Conservation (phyloP, 2,797 vertebrate species). For the Sciurus vulgaris region DNA sequence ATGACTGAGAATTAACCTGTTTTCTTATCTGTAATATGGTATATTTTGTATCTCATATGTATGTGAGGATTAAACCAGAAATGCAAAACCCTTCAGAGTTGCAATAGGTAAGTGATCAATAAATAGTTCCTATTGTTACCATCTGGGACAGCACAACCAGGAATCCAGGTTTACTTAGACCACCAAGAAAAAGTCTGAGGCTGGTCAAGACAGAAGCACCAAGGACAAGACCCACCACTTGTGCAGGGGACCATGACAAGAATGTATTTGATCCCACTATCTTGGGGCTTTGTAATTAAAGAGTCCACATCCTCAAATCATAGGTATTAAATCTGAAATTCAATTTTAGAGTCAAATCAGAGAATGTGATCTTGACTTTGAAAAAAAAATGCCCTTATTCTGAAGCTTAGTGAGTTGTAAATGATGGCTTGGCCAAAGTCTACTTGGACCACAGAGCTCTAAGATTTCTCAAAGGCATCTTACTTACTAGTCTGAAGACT, state of each 20-base stretch:
- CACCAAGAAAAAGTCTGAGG: not conserved
- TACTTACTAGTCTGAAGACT: slow-evolving; percentile 94
- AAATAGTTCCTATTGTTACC: slow-evolving; percentile 36
- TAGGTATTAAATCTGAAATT: slow-evolving; percentile 92
- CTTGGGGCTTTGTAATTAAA: slow-evolving; percentile 92
- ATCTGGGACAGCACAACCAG: not conserved
- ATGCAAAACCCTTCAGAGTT: not conserved
- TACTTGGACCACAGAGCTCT: slow-evolving; percentile 92
- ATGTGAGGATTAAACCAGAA: slow-evolving; percentile 27
- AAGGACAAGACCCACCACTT: slow-evolving; percentile 90
- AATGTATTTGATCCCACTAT: slow-evolving; percentile 92
- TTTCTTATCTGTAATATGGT: slow-evolving; percentile 15
- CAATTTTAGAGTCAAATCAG: slow-evolving; percentile 93
- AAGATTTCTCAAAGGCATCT: slow-evolving; percentile 93
- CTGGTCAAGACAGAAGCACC: not conserved
- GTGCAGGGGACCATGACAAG: slow-evolving; percentile 89
- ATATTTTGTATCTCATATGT: not conserved
- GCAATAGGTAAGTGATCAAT: not conserved
- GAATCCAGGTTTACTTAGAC: not conserved
- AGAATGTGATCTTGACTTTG: slow-evolving; percentile 94
- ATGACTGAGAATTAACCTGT: slow-evolving; percentile 18
- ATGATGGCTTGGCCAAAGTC: slow-evolving; percentile 93
- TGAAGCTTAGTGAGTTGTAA: slow-evolving; percentile 93
- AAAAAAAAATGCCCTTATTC: slow-evolving; percentile 93
- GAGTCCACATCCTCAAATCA: slow-evolving; percentile 91